Base-by-base conservation (phyloP, 2,113 vertebrate genomes). In the Shinisaurus crocodilurus region DNA sequence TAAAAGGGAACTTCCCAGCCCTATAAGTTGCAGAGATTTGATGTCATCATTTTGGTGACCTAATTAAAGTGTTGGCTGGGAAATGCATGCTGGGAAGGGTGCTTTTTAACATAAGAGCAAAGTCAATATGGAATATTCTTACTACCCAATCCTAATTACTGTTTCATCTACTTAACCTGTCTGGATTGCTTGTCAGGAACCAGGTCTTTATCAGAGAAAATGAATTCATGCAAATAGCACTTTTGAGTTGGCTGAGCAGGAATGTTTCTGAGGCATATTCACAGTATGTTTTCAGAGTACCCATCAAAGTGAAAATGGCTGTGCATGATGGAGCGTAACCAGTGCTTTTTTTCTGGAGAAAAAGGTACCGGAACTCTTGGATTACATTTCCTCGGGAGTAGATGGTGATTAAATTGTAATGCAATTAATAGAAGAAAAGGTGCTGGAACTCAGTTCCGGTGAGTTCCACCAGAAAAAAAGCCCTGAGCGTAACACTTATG, bases 111-210 rank as follows among this genome's bases (percentile, higher is more conserved):
- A 2, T 0, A 1, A 12, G 1, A 84, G 67, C 15, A 48, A 32
- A 63, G 6, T 6, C 0, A 40, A 82, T 40, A 65, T 94, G 88
- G 80, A 79, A 88, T 80, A 88, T 79, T 82, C 69, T 89, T 88
- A 79, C 91, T 86, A 85, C 60, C 88, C 29, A 3, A 63, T 67
- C 20, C 54, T 93, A 93, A 86, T 84, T 82, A 91, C 81, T 54
- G 84, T 32, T 88, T 89, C 67, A 43, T 20, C 81, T 80, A 75
- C 34, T 75, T 72, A 70, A 32, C 45, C 0, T 34, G 57, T 13
- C 63, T 86, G 43, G 77, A 37, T 43, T 84, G 43, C 88, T 48
- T 67, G 5, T 63, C 16, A 43, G 86, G 69, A 85, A 65, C 20
- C 5, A 85, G 37, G 37, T 60, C 18, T 54, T 54, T 7, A 1